Evolutionary conservation across 2,113 vertebrate genomes (phyloP), one percentile per base, ranked within the genome.

Genomic region (Ibidorhyncha struthersii): DNA sequence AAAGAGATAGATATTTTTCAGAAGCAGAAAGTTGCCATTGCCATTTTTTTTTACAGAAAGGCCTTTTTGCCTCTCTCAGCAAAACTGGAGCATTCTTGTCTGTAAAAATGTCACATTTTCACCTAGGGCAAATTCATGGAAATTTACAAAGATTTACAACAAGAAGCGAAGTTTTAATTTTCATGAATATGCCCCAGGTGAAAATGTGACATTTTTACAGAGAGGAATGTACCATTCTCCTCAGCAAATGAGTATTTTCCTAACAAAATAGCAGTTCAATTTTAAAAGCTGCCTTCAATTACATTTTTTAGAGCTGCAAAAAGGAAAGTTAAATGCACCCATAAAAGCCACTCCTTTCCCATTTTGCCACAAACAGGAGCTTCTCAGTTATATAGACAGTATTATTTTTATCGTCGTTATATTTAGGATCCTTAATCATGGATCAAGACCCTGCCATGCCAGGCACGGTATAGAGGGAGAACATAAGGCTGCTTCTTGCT

Each of bases 91-190:
- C 70, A 89, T 93, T 96, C 93, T 72, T 93, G 66, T 87, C 91
- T 96, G 73, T 94, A 94, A 95, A 97, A 96, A 94, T 96, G 89
- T 96, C 96, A 94, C 86, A 87, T 91, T 82, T 95, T 89, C 73
- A 96, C 96, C 95, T 76, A 23, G 49, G 95, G 96, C 94, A 94
- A 93, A 87, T 96, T 90, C 53, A 94, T 50, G 73, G 78, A 96
- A 93, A 97, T 96, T 96, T 94, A 71, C 88, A 86, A 94, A 95
- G 94, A 96, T 97, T 95, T 97, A 96, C 95, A 95, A 74, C 83
- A 93, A 85, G 93, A 85, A 94, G 87, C 52, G 65, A 95, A 95
- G 93, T 96, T 94, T 93, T 96, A 91, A 97, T 97, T 96, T 96
- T 81, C 94, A 91, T 96, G 73, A 96, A 87, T 93, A 73, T 85